Evolutionary conservation across 2,888 invertebrate genomes (phyloP), one percentile per base, ranked within the genome.

Genomic region (Scrobipalpa atriplicella): DNA sequence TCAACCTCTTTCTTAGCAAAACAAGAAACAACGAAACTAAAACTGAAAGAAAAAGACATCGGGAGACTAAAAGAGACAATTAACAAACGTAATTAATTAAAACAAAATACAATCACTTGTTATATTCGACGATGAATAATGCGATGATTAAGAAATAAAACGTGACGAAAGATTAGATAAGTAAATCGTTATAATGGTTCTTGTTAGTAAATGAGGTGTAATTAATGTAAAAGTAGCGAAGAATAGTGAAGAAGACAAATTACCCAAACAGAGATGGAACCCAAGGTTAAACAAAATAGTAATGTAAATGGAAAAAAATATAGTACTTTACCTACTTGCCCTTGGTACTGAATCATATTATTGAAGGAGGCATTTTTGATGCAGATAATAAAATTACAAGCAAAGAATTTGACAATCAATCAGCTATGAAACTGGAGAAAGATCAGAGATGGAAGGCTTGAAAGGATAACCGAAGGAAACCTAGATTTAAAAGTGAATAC

Each of bases 71-170:
- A 47, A 47, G 10, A 47, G 16, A 47, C 47, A 47, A 47, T n/a
- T n/a, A 47, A 47, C 47, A 47, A 47, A 47, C n/a, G 47, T 6
- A 47, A 47, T 47, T 47, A 47, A 29, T 29, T 29, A 47, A 47
- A 47, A 47, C 47, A n/a, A 47, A 47, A 47, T 47, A 47, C 16
- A 47, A 47, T 47, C 47, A 3, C 1, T n/a, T 5, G 5, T n/a
- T 47, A n/a, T 47, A 16, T 47, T 47, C 47, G 16, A 16, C n/a
- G 16, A 47, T 47, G 47, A 47, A 47, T 47, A 47, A 47, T 47
- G 47, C n/a, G 47, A 47, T 47, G 47, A 47, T 47, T 47, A 16
- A n/a, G 47, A 47, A 47, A 47, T 47, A 47, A 47, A 47, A 47
- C 47, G 47, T 47, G 47, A 16, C 47, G 47, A 5, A 47, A 47